phyloP scores from a whole-genome alignment of 1,140 invertebrate species.

The Radopholus similis region DNA sequence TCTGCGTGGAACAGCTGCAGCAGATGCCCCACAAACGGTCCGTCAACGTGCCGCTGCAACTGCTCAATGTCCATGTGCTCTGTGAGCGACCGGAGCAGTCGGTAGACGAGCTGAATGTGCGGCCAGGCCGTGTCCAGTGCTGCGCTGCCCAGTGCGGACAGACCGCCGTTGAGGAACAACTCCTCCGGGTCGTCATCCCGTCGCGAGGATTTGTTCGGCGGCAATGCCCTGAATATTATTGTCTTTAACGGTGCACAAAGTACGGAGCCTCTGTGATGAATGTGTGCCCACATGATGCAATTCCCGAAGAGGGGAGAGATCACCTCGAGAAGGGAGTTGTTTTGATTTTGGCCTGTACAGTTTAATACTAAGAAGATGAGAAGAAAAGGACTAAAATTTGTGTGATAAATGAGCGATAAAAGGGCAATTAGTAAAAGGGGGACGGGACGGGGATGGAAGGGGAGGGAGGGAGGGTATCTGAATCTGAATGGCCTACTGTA shows the following conservation, averaged over 20 bases:
- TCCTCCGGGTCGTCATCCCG: background rate
- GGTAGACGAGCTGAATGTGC: slow-evolving; percentile 90
- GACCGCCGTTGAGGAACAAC: background rate
- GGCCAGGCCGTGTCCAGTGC: slow-evolving; percentile 92
- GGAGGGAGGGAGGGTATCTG: no score
- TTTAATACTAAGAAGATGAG: no score
- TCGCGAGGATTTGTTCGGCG: background rate
- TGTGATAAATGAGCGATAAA: no score
- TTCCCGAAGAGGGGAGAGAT: no score
- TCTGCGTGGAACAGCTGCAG: slow-evolving; percentile 93
- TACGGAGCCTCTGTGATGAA: no score
- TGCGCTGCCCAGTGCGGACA: background rate
- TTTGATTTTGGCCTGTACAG: no score
- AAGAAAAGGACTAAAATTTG: no score
- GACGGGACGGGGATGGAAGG: no score
- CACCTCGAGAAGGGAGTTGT: no score
- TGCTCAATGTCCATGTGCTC: slow-evolving; percentile 92
- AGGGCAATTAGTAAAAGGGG: no score
- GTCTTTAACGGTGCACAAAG: background rate
- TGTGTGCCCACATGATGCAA: no score
- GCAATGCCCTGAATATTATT: background rate
- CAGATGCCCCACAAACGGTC: slow-evolving; percentile 86
- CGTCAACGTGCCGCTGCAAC: slow-evolving; percentile 63
- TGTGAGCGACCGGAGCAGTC: slow-evolving; percentile 88
- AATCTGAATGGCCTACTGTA: no score